phyloP scores from a whole-genome alignment of 1,140 invertebrate species.

The Drosophila albomicans region DNA sequence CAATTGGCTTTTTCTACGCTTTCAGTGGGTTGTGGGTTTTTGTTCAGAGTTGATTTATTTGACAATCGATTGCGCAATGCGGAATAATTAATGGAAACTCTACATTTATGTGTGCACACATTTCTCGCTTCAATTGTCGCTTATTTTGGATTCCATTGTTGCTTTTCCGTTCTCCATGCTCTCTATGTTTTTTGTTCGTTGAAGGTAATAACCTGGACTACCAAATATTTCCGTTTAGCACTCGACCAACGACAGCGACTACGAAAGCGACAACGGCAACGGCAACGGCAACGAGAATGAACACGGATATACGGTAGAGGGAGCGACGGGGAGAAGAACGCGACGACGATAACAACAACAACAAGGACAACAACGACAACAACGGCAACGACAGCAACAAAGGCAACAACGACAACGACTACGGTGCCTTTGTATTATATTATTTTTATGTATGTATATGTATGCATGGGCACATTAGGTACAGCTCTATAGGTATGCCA shows the following conservation, averaged over 20 bases:
- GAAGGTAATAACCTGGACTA: conserved; percentile 54
- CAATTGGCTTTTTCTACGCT: conserved; percentile 24
- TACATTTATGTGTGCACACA: conserved; percentile 48
- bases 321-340: conserved; percentile 35
- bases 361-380: conserved; percentile 22
- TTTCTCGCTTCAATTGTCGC: conserved; percentile 67
- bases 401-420: conserved; percentile 44
- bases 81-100: conserved; percentile 65
- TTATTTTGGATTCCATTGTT: conserved; percentile 48
- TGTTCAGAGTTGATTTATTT: conserved; percentile 43
- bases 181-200: conserved; percentile 15
- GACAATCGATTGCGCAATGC: conserved; percentile 74
- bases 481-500: conserved; percentile 66
- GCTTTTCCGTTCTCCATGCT: conserved; percentile 23
- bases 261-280: conserved; percentile 31
- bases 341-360: conserved; percentile 26
- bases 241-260: conserved; percentile 49
- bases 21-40: background rate
- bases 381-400: conserved; percentile 18
- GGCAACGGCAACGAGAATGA: conserved; percentile 13
- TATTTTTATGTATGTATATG: conserved; percentile 59
- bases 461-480: conserved; percentile 73
- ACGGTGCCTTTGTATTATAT: conserved; percentile 70
- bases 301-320: conserved; percentile 8
- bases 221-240: conserved; percentile 77